Base-by-base conservation (phyloP, 2,113 vertebrate genomes). In the Ammodytes marinus region DNA sequence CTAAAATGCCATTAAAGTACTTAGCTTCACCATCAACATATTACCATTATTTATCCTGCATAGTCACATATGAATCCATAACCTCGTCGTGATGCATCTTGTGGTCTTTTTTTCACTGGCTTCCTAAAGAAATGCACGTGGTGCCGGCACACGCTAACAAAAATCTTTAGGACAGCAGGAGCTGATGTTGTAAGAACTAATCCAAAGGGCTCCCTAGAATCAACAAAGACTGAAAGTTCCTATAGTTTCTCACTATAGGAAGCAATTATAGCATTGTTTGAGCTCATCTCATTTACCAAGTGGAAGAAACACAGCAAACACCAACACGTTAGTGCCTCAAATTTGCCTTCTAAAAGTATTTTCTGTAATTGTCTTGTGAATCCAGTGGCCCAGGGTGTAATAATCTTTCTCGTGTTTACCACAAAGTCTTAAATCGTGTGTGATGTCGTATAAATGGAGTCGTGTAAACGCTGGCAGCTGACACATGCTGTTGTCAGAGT, bases 401-500 rank as follows among this genome's bases (percentile, higher is more conserved):
- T 69, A 47, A 13, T 54, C 7, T 65, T 42, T 49, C 4, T 54
- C 8, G 47, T 47, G 55, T 58, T 73, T 9, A 17, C 15, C 65
- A 27, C 2, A 54, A 72, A 54, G 52, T 52, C 40, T 68, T 75
- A 43, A 27, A 47, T 67, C 43, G 59, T 57, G 40, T 63, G 79
- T 68, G 15, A 15, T 52, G 54, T 65, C 47, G 40, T 57, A 73
- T 67, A 82, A 52, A 57, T 43, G 47, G 57, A 65, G 59, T 58
- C 63, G 27, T 27, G 27, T 27, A 27, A 46, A 1, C 68, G 68
- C 43, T 5, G 60, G 50, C 69, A 72, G 49, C 55, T 80, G 87
- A 77, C 84, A 67, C 86, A 89, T 84, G 74, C 42, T 75, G 66
- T 35, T 81, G 86, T 84, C 73, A 79, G 37, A 66, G 47, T 57